Evolutionary conservation across 92 coral and sea anemone species (phyloP).

Genomic region (Parazoanthus darwini): DNA sequence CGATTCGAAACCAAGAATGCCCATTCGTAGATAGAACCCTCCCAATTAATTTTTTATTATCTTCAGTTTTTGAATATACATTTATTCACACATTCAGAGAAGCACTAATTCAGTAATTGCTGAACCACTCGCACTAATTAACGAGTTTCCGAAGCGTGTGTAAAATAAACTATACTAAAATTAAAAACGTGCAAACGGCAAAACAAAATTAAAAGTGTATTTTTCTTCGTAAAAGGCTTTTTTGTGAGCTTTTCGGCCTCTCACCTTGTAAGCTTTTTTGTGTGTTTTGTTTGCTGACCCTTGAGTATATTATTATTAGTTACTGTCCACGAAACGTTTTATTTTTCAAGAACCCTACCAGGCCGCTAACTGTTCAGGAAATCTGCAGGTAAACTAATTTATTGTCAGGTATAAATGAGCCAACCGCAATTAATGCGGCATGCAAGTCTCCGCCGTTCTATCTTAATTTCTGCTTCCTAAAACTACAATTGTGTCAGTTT

Average conservation of each 20-base stretch:
- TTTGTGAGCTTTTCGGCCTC: neutral
- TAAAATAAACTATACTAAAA: neutral
- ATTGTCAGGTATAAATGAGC: neutral
- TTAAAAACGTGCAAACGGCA: neutral
- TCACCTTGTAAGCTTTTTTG: too few relatives aligned
- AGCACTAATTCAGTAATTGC: slow-evolving; percentile 4
- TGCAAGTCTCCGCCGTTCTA: neutral
- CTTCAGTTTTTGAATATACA: neutral
- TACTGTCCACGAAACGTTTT: neutral
- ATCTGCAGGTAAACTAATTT: neutral
- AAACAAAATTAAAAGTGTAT: too few relatives aligned
- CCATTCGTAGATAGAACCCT: neutral
- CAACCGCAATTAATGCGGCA: neutral
- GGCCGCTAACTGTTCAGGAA: neutral
- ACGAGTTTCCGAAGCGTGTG: neutral
- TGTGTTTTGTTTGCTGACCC: neutral
- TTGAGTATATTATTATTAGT: neutral
- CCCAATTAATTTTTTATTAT: neutral
- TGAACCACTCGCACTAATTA: neutral
- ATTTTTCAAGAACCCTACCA: too few relatives aligned
- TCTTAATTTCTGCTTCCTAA: neutral
- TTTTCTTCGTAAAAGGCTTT: neutral
- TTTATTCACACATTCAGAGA: slow-evolving; percentile 9
- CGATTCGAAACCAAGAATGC: neutral
- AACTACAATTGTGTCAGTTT: neutral